Conservation (phyloP, 2,797 vertebrate species). For the Dicrostonyx torquatus region DNA sequence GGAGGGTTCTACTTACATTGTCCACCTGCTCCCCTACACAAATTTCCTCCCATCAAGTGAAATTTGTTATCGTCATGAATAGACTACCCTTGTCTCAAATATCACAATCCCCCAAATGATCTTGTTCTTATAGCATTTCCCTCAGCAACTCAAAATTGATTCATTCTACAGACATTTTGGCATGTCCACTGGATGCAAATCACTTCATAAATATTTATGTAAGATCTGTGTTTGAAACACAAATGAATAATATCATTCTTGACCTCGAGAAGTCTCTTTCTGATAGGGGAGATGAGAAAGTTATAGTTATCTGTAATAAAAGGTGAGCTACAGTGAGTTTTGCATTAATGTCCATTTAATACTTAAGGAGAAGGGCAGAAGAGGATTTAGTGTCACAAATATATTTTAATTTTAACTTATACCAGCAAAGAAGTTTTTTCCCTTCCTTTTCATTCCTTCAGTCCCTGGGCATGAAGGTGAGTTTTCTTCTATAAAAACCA, state of each 20-base stretch:
- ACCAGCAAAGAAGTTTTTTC: slow-evolving; percentile 15
- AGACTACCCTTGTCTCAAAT: slow-evolving; percentile 69
- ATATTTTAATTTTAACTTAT: slow-evolving; percentile 71
- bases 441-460: background rate
- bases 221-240: slow-evolving; percentile 64
- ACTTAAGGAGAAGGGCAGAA: slow-evolving; percentile 64
- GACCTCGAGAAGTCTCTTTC: slow-evolving; percentile 74
- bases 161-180: slow-evolving; percentile 69
- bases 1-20: slow-evolving; percentile 34
- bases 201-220: slow-evolving; percentile 77
- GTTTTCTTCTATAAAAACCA: slow-evolving; percentile 68
- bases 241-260: slow-evolving; percentile 69
- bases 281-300: slow-evolving; percentile 66
- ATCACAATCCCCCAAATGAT: slow-evolving; percentile 58
- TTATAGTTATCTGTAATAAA: slow-evolving; percentile 65
- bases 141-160: slow-evolving; percentile 56
- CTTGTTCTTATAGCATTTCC: slow-evolving; percentile 58
- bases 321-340: slow-evolving; percentile 48
- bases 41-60: slow-evolving; percentile 59
- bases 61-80: slow-evolving; percentile 57
- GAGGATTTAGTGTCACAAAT: slow-evolving; percentile 60
- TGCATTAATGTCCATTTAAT: slow-evolving; percentile 67
- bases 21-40: slow-evolving; percentile 56
- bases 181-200: slow-evolving; percentile 63
- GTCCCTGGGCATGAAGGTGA: slow-evolving; percentile 37